These are phyloP conservation scores for Drosophila atroscutellata DNA, from an alignment of 2,888 invertebrate genomes.

Conservation along the genomic window DNA sequence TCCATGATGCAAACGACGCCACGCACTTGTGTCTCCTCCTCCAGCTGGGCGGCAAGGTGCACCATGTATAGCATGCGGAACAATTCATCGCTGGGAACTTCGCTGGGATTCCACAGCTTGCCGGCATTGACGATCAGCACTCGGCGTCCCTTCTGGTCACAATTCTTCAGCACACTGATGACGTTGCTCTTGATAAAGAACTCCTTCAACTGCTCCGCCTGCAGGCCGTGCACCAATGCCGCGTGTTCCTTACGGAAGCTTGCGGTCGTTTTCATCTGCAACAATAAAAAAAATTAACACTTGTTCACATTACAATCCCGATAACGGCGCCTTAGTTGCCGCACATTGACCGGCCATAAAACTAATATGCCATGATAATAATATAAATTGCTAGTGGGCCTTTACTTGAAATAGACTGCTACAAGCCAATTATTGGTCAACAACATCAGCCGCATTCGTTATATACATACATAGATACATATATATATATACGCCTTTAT, in stretches of 20 bases:
- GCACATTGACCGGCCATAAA: slow-evolving; percentile 65
- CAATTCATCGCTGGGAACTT: slow-evolving; percentile 90
- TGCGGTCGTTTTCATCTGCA: slow-evolving; percentile 90
- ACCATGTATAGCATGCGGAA: slow-evolving; percentile 92
- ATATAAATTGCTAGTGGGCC: slow-evolving; percentile 23
- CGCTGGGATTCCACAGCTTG: slow-evolving; percentile 91
- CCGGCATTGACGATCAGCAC: slow-evolving; percentile 91
- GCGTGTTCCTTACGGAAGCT: slow-evolving; percentile 91
- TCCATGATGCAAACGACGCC: slow-evolving; percentile 94
- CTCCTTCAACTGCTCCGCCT: slow-evolving; percentile 89
- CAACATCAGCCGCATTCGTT: slow-evolving; percentile 29
- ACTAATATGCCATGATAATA: slow-evolving; percentile 40
- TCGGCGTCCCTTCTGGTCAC: slow-evolving; percentile 91
- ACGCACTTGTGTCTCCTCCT: slow-evolving; percentile 92
- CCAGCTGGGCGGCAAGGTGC: slow-evolving; percentile 91
- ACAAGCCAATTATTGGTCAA: slow-evolving; percentile 43
- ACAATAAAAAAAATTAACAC: slow-evolving; percentile 11
- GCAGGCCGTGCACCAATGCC: slow-evolving; percentile 87
- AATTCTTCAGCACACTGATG: slow-evolving; percentile 91
- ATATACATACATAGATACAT: slow-evolving; percentile 7
- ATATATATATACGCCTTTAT: slow-evolving; percentile 9
- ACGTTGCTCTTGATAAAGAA: slow-evolving; percentile 90
- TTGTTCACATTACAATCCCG: slow-evolving; percentile 7
- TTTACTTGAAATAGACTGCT: slow-evolving; percentile 16
- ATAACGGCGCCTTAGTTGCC: slow-evolving; percentile 19